Evolutionary conservation across 2,113 vertebrate species (phyloP), one percentile per base, ranked within the genome.

Genomic region (Scortum barcoo): DNA sequence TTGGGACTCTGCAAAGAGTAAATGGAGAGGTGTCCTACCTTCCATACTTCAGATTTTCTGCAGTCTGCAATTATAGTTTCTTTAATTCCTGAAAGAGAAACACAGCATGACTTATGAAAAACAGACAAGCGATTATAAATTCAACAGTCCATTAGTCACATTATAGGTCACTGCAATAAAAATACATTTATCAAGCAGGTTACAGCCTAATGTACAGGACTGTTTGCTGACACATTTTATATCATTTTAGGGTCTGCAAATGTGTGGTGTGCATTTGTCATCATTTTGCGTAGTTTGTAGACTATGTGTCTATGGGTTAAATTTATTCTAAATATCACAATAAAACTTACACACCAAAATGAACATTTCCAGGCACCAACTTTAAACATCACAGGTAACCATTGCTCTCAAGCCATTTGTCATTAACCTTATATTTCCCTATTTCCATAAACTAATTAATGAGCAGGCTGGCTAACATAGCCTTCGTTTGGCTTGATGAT

Each of bases 41-140:
- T 96, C 95, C 95, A 96, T 94, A 94, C 38, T 85, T 94, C 94
- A 1, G 95, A 93, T 76, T 94, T 95, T 69, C 46, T 92, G 89
- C 95, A 95, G 83, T 96, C 95, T 57, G 84, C 65, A 36, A 96
- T 93, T 40, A 96, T 93, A 22, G 93, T 94, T 0, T 96, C 95
- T 87, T 93, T 87, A 65, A 96, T 91, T 89, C 66, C 95, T 96
- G 80, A 11, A 54, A 69, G n/a, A 58, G 7, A 80, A 22, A 74
- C 3, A 89, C 14, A 80, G 24, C 33, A 81, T 53, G 1, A 50
- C 7, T 51, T 33, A 50, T 74, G 24, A 58, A 50, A 42, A 81
- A 51, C 28, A 24, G 33, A 30, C 24, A 14, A 22, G 38, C 6
- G 53, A 46, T 22, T 22, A 1, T 22, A 46, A 40, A 24, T 57